phyloP scores from a whole-genome alignment of 2,797 vertebrate genomes.

The Neolamprologus multifasciatus region DNA sequence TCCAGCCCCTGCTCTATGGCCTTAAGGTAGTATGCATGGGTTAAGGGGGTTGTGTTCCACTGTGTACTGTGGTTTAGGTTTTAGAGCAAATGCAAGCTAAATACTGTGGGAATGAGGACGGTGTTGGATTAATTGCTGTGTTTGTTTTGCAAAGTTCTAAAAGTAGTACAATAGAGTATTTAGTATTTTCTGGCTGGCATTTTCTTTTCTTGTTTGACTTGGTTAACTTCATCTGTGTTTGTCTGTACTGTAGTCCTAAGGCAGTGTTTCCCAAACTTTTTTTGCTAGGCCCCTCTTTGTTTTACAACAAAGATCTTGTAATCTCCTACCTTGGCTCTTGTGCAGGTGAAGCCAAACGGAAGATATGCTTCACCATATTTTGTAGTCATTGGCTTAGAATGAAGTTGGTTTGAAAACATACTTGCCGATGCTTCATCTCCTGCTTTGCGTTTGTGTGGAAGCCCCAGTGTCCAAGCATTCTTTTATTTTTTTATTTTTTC shows the following conservation, averaged over 20 bases:
- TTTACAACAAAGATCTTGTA: neutral
- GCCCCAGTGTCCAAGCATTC: neutral
- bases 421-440: neutral
- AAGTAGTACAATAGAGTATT: neutral
- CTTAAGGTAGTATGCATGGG: conserved; percentile 65
- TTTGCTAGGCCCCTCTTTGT: neutral
- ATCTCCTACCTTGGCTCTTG: neutral
- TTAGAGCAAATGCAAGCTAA: conserved; percentile 21
- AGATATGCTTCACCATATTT: neutral
- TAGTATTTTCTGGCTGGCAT: neutral
- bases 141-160: conserved; percentile 16
- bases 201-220: neutral
- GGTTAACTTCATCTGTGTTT: neutral
- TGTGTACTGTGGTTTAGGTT: neutral
- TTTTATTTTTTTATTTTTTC: neutral
- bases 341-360: neutral
- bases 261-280: neutral
- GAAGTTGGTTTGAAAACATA: neutral
- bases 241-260: neutral
- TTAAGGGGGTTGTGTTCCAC: neutral
- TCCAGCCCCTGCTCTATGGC: conserved; percentile 66
- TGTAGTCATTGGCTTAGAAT: neutral
- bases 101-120: conserved; percentile 41
- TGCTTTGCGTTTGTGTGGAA: neutral
- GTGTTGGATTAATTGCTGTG: conserved; percentile 24